phyloP scores from a whole-genome alignment of 1,140 invertebrate species.

The Drosophila bocqueti region DNA sequence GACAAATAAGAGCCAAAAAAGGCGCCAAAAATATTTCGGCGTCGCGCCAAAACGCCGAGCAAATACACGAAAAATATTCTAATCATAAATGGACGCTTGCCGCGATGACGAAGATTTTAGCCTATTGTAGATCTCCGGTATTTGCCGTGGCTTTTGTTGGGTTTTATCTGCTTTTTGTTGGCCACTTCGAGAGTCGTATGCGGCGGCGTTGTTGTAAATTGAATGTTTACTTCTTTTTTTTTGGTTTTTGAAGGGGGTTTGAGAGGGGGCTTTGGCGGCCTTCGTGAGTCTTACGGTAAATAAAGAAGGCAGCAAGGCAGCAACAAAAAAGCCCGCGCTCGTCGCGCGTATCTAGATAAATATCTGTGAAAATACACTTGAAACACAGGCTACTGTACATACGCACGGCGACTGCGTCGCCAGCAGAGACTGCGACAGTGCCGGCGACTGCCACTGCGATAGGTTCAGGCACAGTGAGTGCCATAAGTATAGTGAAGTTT shows the following conservation, averaged over 20 bases:
- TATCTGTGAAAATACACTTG: slow-evolving; percentile 80
- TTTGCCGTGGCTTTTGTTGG: slow-evolving; percentile 24
- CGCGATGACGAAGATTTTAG: slow-evolving; percentile 36
- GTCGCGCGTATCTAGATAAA: slow-evolving; percentile 78
- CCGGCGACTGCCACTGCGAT: neutral
- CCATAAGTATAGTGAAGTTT: neutral
- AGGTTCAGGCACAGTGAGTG: slow-evolving; percentile 21
- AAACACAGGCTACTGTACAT: slow-evolving; percentile 75
- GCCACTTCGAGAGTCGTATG: slow-evolving; percentile 61
- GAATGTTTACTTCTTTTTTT: slow-evolving; percentile 36
- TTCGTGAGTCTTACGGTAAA: slow-evolving; percentile 66
- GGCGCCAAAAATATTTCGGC: slow-evolving; percentile 62
- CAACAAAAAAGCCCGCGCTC: slow-evolving; percentile 42
- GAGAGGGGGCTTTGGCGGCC: slow-evolving; percentile 36
- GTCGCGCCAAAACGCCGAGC: slow-evolving; percentile 42
- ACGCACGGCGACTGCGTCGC: slow-evolving; percentile 53
- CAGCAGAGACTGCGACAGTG: slow-evolving; percentile 8
- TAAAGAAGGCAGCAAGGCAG: slow-evolving; percentile 24
- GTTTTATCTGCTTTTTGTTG: slow-evolving; percentile 16
- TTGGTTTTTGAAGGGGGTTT: neutral
- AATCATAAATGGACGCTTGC: slow-evolving; percentile 60
- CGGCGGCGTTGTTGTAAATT: slow-evolving; percentile 33
- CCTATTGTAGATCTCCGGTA: slow-evolving; percentile 29
- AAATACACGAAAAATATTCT: slow-evolving; percentile 50
- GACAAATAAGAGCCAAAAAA: slow-evolving; percentile 32